Conservation (phyloP, 2,888 invertebrate species). For the Galeopsomyia nigrocyanea region DNA sequence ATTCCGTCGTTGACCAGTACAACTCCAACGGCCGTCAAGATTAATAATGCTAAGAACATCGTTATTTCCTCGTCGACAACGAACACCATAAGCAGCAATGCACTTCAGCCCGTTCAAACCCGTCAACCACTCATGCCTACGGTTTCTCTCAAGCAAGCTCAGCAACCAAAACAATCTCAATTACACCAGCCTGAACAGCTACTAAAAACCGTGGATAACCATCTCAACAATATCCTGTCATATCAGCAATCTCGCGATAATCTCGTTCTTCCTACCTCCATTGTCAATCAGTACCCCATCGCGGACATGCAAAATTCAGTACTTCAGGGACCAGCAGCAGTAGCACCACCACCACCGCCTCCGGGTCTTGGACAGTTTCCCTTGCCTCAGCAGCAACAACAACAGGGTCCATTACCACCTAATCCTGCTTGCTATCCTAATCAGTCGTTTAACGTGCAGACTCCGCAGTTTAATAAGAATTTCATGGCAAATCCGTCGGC, state of each 20-base stretch:
- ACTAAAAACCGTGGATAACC: conserved; percentile 45
- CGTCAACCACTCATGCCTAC: conserved; percentile 54
- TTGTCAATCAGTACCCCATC: conserved; percentile 32
- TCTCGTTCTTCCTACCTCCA: conserved; percentile 22
- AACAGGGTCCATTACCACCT: conserved; percentile 39
- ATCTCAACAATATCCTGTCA: conserved; percentile 18
- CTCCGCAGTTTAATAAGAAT: conserved; percentile 61
- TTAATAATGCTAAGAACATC: conserved; percentile 24
- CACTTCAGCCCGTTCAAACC: conserved; percentile 48
- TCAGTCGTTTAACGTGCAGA: conserved; percentile 60
- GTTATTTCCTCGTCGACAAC: conserved; percentile 16
- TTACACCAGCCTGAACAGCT: conserved; percentile 29
- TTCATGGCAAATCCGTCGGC: conserved; percentile 52
- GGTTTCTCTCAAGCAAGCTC: conserved; percentile 17
- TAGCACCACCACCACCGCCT: conserved; percentile 30
- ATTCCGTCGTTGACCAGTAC: not conserved
- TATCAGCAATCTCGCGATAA: conserved; percentile 26
- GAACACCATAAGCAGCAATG: conserved; percentile 9
- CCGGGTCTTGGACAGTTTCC: conserved; percentile 34
- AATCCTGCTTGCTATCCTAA: conserved; percentile 53
- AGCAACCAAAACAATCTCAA: conserved; percentile 26
- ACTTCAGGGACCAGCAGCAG: conserved; percentile 12
- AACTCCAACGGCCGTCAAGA: conserved; percentile 26
- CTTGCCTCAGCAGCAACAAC: conserved; percentile 15
- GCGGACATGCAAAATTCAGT: not conserved